Base-by-base conservation (phyloP, 2,888 invertebrate species). In the Deilephila porcellus region DNA sequence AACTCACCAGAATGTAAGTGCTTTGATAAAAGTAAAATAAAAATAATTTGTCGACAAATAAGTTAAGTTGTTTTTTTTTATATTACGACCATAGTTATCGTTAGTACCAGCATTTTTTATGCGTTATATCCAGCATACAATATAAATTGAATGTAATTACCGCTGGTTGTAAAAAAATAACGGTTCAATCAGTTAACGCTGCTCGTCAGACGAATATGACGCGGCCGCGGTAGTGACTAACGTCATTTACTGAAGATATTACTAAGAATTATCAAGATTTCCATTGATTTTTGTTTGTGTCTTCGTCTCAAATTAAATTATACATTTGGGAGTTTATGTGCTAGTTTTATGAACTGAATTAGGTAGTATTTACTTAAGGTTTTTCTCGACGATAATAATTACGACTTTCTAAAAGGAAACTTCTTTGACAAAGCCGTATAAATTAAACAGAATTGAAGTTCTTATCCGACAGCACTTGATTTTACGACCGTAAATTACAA, bases 71-170 rank as follows among this genome's bases (percentile, higher is more conserved):
- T 17, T 56, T 56, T 56, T 56, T 56, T 56, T n/a, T 5, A 6
- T 19, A 6, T 56, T 5, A 5, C 17, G 56, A 56, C n/a, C 56
- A 56, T 56, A n/a, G n/a, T 60, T 25, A 60, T 32, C 19, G 19
- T 34, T 34, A 63, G n/a, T 32, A 63, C 32, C 19, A 34, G 62
- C 6, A 4, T 45, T 64, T 64, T 64, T 5, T 1, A 25, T 20
- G 0, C 74, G 80, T 81, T 80, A 79, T 77, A 80, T 85, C 84
- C 86, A 37, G 84, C 83, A 85, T 83, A 80, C 82, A 80, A 75
- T 82, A 83, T 84, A 82, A 85, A 89, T 83, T 86, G 87, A 83
- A 84, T 84, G 83, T 88, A 88, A 91, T 90, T 89, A 91, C 92
- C 90, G 88, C 77, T 78, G 80, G 78, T 78, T 81, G 78, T 82